phyloP scores from a whole-genome alignment of 2,113 vertebrate genomes.

The Laticauda colubrina region DNA sequence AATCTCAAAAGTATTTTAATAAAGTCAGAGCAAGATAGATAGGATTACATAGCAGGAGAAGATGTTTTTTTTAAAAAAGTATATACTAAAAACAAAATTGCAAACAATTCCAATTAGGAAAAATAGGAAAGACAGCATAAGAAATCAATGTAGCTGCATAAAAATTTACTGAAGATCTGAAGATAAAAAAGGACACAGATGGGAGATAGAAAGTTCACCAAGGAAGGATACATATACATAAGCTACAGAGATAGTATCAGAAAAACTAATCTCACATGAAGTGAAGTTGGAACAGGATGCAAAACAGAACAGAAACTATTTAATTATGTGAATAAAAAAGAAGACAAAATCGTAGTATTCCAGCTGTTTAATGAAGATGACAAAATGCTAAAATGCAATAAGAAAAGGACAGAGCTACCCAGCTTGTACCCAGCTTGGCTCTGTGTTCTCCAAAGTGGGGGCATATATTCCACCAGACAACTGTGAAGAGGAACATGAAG shows the following conservation, averaged over 20 bases:
- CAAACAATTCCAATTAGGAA: not conserved
- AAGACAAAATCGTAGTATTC: not conserved
- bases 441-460: not conserved
- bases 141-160: not conserved
- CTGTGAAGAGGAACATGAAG: not conserved
- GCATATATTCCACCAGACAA: not conserved
- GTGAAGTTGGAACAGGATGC: not conserved
- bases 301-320: not conserved
- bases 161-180: not conserved
- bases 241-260: not conserved
- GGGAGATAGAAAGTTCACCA: not conserved
- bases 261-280: not conserved
- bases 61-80: not conserved
- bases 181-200: not conserved
- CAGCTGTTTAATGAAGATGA: not conserved
- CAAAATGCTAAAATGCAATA: not conserved
- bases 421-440: not conserved
- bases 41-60: not conserved
- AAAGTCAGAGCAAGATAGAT: not conserved
- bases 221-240: not conserved
- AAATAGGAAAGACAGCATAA: not conserved
- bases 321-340: not conserved
- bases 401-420: not conserved
- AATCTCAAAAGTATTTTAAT: not conserved
- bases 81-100: not conserved